Evolutionary conservation across 2,113 vertebrate species (phyloP), one percentile per base, ranked within the genome.

Genomic region (Tretioscincus oriximinensis): DNA sequence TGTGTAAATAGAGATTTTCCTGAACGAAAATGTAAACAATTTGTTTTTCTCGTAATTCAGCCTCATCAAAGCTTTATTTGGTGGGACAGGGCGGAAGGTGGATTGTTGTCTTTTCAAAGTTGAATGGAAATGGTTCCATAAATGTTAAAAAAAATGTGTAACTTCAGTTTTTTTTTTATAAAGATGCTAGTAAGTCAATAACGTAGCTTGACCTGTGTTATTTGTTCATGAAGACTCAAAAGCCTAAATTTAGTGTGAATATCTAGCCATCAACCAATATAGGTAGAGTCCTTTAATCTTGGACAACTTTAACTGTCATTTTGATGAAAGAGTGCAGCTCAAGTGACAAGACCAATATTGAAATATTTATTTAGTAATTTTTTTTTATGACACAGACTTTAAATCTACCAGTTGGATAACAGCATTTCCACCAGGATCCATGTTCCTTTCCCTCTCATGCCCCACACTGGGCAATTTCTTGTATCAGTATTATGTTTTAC

Each of bases 161-260:
- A 94, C 92, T 94, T 94, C 90, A 92, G 90, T 93, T 91, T 54
- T 80, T 77, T 75, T 81, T 96, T 97, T 97, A 97, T 98, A 97
- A 96, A 96, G 95, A 96, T 93, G 93, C 92, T 94, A 94, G 95
- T 95, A 95, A 94, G 95, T 93, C 92, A 95, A 94, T 94, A 92
- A 81, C 94, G 90, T 87, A 94, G 89, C 94, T 92, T 94, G 93
- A 95, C 81, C 93, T 93, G 94, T 95, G 95, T 96, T 95, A 95
- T 96, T 96, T 96, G 94, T 92, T 88, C 93, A 90, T 86, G 91
- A 90, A 66, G 41, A 84, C 89, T 89, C 88, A 88, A 88, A 87
- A 90, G 65, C 74, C 74, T 83, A 81, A 84, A 78, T 90, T 84
- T 88, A 89, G 73, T 89, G 86, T 82, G 88, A 24, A 63, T 80